Conservation (phyloP, 2,797 vertebrate species). For the Anisognathus igniventris region DNA sequence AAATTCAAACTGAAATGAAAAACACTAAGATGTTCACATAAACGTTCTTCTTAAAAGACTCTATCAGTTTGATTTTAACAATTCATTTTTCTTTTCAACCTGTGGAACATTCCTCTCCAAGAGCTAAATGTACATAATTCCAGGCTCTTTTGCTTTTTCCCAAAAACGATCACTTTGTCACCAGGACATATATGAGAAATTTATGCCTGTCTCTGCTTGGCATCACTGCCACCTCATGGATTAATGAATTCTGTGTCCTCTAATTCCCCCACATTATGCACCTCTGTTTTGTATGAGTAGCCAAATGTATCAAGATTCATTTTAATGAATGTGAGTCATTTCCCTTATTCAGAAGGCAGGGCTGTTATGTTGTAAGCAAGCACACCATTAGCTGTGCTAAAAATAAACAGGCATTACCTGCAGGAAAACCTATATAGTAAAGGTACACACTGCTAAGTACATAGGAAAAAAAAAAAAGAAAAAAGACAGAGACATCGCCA, state of each 20-base stretch:
- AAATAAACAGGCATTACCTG: slow-evolving; percentile 71
- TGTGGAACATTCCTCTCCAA: neutral
- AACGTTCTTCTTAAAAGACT: neutral
- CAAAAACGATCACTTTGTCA: slow-evolving; percentile 43
- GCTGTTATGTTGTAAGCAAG: slow-evolving; percentile 59
- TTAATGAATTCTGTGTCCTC: slow-evolving; percentile 73
- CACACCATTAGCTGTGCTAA: slow-evolving; percentile 65
- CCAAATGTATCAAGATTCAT: slow-evolving; percentile 71
- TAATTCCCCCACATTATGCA: slow-evolving; percentile 60
- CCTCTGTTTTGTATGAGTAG: slow-evolving; percentile 57
- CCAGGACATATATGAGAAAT: slow-evolving; percentile 44
- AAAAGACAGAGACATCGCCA: neutral
- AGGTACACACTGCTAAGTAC: slow-evolving; percentile 10
- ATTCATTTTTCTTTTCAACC: slow-evolving; percentile 3
- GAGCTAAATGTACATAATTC: slow-evolving; percentile 5
- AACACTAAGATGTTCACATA: neutral
- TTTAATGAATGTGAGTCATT: slow-evolving; percentile 73
- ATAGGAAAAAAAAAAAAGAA: neutral
- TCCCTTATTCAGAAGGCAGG: slow-evolving; percentile 64
- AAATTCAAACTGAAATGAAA: neutral
- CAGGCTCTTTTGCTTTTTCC: slow-evolving; percentile 26
- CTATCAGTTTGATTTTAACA: neutral
- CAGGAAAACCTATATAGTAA: slow-evolving; percentile 51
- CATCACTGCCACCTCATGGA: slow-evolving; percentile 69
- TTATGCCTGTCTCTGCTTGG: slow-evolving; percentile 60